Conservation (phyloP, 2,888 invertebrate genomes). For the Urechis unicinctus region DNA sequence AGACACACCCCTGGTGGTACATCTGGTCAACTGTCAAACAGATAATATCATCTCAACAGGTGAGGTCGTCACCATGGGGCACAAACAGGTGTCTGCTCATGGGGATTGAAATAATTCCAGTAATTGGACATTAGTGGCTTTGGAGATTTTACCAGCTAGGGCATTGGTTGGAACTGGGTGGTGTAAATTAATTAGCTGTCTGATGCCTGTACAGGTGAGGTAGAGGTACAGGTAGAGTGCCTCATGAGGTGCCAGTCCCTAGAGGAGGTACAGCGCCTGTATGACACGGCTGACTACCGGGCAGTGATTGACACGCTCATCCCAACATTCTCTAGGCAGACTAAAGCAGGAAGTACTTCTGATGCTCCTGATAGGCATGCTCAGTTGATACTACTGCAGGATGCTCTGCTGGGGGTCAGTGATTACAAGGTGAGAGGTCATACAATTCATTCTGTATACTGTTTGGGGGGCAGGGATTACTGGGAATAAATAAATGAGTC, state of each 20-base stretch:
- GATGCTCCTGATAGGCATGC: constrained; percentile 52
- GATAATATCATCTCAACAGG: constrained; percentile 29
- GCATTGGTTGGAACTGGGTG: too few species aligned
- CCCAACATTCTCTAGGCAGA: constrained; percentile 23
- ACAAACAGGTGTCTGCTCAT: too few species aligned
- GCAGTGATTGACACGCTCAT: constrained; percentile 35
- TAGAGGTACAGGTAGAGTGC: constrained; percentile 31
- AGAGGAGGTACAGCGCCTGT: constrained; percentile 46
- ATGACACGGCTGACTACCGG: constrained; percentile 38
- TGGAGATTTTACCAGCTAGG: neutral
- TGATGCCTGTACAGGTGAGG: neutral
- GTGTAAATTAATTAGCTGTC: neutral
- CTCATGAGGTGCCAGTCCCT: constrained; percentile 46
- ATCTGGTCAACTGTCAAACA: constrained; percentile 27
- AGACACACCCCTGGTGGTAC: constrained; percentile 1
- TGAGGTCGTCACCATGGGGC: constrained; percentile 11
- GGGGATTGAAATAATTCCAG: too few species aligned
- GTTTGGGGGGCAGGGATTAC: neutral
- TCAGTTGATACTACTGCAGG: constrained; percentile 59
- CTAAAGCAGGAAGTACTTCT: neutral
- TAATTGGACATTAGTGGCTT: neutral
- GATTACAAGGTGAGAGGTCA: constrained; percentile 45
- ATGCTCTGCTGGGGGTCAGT: constrained; percentile 62
- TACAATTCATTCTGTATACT: too few species aligned
- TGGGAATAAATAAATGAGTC: neutral